Evolutionary conservation across 2,113 vertebrate species (phyloP), one percentile per base, ranked within the genome.

Genomic region (Tyrannus savana): DNA sequence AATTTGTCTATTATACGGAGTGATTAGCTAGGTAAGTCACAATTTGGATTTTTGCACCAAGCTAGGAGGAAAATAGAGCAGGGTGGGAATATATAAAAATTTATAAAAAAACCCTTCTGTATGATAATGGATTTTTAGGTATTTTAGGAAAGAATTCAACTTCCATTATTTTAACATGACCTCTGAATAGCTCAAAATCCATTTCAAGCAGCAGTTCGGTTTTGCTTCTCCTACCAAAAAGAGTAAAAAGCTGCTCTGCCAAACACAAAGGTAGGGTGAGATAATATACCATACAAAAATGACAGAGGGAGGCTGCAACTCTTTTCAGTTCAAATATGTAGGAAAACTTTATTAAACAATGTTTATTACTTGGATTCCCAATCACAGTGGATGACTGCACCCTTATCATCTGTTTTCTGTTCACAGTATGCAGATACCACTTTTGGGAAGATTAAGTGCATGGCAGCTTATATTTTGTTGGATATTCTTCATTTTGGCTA

Each of bases 401-500:
- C 31, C 50, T 90, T 41, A 52, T 60, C 1, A 58, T 47, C 42
- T 52, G 30, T n/a, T 81, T 92, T 90, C 60, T 86, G 25, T 35
- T 15, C 19, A 37, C 14, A 42, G 18, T 9, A 76, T 47, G 44
- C 33, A 87, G 18, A 44, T 55, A 27, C 60, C 28, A 76, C 74
- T 79, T 81, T 60, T 67, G 41, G 69, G 60, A 95, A 58, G 55
- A 53, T 39, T 74, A 93, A 56, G 64, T 78, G 64, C 56, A 78
- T 30, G 10, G 49, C 44, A 82, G 50, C 19, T 73, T 62, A 56
- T 46, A 89, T 84, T 89, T 93, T 76, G 39, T 37, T 86, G 64
- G 19, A 84, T 91, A 64, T 62, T 93, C 53, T 72, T 94, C n/a
- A 66, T 79, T 95, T 94, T 82, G 78, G 74, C 78, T 90, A 85